Evolutionary conservation across 2,797 vertebrate species (phyloP).

Genomic region (Tokudaia muenninki): DNA sequence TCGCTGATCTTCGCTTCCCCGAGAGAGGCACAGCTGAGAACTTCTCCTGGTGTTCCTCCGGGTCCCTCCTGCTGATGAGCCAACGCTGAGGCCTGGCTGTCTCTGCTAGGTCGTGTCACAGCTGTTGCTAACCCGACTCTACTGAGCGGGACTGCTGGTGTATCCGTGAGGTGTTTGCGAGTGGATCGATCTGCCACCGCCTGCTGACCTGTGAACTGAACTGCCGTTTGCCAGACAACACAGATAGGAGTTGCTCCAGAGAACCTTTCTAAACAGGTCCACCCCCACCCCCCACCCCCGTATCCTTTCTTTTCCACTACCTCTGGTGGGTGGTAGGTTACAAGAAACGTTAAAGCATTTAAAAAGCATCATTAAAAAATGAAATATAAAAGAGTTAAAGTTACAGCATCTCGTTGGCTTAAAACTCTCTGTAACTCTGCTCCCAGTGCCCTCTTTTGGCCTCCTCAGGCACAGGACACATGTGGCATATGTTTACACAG

Average conservation of each 20-base stretch:
- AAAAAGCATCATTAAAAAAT: neutral
- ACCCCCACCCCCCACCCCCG: neutral
- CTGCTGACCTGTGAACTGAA: neutral
- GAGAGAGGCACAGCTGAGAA: neutral
- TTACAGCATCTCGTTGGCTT: neutral
- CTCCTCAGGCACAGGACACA: neutral
- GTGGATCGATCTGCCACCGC: neutral
- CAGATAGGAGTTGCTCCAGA: neutral
- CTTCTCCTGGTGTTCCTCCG: neutral
- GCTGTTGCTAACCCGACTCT: neutral
- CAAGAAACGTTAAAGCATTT: neutral
- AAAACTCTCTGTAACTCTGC: neutral
- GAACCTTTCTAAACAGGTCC: neutral
- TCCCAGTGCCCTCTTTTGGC: neutral
- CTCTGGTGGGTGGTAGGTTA: neutral
- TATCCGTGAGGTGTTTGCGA: neutral
- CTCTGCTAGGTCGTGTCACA: neutral
- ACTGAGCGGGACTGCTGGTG: neutral
- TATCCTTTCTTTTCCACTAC: neutral
- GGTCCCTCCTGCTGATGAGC: neutral
- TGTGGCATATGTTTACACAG: neutral
- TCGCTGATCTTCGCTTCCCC: neutral
- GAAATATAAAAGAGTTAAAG: neutral
- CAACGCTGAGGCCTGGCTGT: neutral
- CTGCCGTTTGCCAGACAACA: neutral